Base-by-base conservation (phyloP, 1,140 invertebrate genomes). In the Thaumetopoea pityocampa region DNA sequence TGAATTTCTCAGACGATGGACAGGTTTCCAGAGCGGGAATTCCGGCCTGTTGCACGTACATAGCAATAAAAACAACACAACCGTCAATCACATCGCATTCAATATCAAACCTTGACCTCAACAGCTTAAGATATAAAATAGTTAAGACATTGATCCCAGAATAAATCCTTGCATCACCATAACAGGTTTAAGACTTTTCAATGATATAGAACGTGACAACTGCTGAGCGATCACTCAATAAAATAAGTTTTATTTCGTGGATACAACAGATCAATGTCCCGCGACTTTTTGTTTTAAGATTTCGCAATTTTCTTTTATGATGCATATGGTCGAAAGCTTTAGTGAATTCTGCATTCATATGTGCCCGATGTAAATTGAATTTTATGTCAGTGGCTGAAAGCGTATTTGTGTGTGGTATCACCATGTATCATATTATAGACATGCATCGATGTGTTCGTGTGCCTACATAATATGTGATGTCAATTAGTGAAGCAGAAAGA, bases 201-300 rank as follows among this genome's bases (percentile, higher is more conserved):
- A 64, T 74, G 61, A 72, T 65, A 63, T 69, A 76, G 65, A 77
- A 78, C 67, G 73, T 69, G 69, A 77, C 67, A 78, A 67, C 55
- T 40, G 33, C 67, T 59, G 49, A 51, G 22, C 59, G 55, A 74
- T 74, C 69, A 74, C 64, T 78, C 71, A 78, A 78, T 72, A 78
- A 78, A 77, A 78, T 81, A 64, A 56, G 43, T 81, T 77, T 74
- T 81, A 81, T 78, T 70, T 54, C 65, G 35, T 60, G 50, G 30
- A 36, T 45, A 60, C 61, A 63, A 78, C 71, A 72, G 77, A 76
- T 70, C 71, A 77, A 70, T 78, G 63, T 78, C 42, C 57, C 29
- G 26, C 63, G 61, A 41, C 60, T 62, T 65, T 62, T 77, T 68
- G 37, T 65, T 58, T 52, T 32, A 43, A 35, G 44, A 67, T 67